phyloP scores from a whole-genome alignment of 2,797 vertebrate species.

The Cryptoblepharus egeriae region DNA sequence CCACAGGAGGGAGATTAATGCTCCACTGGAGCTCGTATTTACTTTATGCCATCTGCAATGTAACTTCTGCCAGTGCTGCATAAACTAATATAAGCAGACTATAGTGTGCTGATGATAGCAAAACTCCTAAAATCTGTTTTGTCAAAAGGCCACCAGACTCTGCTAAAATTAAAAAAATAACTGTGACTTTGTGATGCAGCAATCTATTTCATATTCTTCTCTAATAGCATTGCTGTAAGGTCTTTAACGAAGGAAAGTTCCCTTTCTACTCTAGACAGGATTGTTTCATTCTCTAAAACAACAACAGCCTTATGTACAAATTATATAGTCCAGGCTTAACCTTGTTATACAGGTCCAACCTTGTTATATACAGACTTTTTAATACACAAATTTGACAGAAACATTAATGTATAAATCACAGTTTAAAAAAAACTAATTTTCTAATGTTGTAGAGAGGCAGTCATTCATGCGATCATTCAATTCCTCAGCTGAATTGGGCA shows the following conservation, averaged over 20 bases:
- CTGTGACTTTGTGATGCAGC: neutral
- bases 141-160: neutral
- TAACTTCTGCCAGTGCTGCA: neutral
- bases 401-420: too few species aligned
- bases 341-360: too few species aligned
- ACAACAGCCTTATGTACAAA: too few species aligned
- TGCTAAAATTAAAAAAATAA: neutral
- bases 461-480: too few species aligned
- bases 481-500: too few species aligned
- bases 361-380: too few species aligned
- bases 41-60: neutral
- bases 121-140: neutral
- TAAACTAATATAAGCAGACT: neutral
- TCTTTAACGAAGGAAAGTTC: neutral
- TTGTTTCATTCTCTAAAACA: too few species aligned
- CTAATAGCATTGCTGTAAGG: neutral
- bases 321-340: too few species aligned
- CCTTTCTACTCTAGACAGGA: too few species aligned
- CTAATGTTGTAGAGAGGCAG: too few species aligned
- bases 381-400: too few species aligned
- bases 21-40: constrained; percentile 19
- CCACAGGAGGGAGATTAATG: constrained; percentile 39
- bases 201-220: neutral
- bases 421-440: too few species aligned
- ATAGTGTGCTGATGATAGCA: neutral